phyloP scores from a whole-genome alignment of 1,140 invertebrate genomes.

The Listronotus bonariensis region DNA sequence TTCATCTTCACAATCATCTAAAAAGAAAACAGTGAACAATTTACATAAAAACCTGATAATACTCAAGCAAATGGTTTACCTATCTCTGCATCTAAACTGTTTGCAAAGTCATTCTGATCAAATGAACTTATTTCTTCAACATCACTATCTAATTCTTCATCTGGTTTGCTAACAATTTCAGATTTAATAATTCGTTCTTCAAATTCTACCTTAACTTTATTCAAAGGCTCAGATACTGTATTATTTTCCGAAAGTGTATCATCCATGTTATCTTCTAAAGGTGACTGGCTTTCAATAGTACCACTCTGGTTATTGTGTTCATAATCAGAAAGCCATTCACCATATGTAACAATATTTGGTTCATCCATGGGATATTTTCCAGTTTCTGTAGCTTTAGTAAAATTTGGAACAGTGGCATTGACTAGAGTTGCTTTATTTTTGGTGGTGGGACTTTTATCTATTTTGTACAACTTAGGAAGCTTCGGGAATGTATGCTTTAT shows the following conservation, averaged over 20 bases:
- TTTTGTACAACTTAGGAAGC: too few relatives aligned
- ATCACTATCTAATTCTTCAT: neutral
- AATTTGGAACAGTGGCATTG: too few relatives aligned
- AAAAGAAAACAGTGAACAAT: neutral
- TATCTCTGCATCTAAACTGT: conserved; percentile 3
- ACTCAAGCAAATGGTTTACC: neutral
- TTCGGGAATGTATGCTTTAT: too few relatives aligned
- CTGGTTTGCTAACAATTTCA: neutral
- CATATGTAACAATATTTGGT: neutral
- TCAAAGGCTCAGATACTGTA: too few relatives aligned
- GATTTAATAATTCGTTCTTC: neutral
- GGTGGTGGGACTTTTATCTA: too few relatives aligned
- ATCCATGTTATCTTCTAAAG: neutral
- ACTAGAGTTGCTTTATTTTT: too few relatives aligned
- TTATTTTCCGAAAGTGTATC: neutral
- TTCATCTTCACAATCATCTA: conserved; percentile 1
- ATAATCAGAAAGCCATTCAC: conserved; percentile 6
- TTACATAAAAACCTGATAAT: neutral
- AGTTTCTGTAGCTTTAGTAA: neutral
- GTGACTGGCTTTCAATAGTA: neutral
- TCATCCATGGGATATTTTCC: neutral
- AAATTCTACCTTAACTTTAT: neutral
- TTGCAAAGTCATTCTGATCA: conserved; percentile 3
- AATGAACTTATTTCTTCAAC: neutral
- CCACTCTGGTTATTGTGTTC: conserved; percentile 4